Conservation (phyloP, 2,113 vertebrate genomes). For the Rana temporaria region DNA sequence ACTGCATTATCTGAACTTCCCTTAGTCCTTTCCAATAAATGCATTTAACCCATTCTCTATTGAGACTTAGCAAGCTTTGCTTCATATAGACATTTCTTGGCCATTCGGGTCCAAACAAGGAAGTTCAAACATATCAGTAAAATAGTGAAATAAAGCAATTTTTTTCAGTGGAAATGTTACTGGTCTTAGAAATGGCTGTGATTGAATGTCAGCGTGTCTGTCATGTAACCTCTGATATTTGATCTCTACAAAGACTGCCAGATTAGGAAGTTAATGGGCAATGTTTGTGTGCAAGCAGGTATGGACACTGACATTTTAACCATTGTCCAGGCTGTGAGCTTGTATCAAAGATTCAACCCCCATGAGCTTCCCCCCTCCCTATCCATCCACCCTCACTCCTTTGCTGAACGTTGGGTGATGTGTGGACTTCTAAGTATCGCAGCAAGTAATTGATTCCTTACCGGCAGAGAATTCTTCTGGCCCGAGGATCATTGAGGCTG, state of each 20-base stretch:
- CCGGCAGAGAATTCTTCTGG: constrained; percentile 69
- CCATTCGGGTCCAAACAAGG: not conserved
- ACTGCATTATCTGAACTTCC: constrained; percentile 45
- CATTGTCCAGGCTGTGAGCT: constrained; percentile 26
- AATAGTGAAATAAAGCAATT: constrained; percentile 3
- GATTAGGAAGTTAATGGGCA: constrained; percentile 28
- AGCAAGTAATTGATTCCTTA: constrained; percentile 79
- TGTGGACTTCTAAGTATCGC: constrained; percentile 72
- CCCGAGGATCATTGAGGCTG: constrained; percentile 74
- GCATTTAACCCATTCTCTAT: constrained; percentile 15
- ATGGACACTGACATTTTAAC: constrained; percentile 36
- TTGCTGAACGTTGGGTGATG: constrained; percentile 68
- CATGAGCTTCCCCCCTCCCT: constrained; percentile 52
- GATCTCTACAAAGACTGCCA: constrained; percentile 25
- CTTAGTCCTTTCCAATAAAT: constrained; percentile 24
- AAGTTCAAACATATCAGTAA: not conserved
- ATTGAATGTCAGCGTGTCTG: constrained; percentile 43
- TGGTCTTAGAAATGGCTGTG: constrained; percentile 23
- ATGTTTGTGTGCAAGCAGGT: constrained; percentile 20
- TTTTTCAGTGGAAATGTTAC: constrained; percentile 1
- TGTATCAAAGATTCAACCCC: constrained; percentile 35
- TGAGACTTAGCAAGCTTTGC: not conserved
- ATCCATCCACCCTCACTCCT: constrained; percentile 63
- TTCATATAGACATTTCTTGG: not conserved
- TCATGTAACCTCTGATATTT: constrained; percentile 40